A percentile compares a stretch with the other conserved stretches of the same genome.
Evolutionary conservation across 2,113 vertebrate species (phyloP).

Genomic region (Rhizomys pruinosus): DNA sequence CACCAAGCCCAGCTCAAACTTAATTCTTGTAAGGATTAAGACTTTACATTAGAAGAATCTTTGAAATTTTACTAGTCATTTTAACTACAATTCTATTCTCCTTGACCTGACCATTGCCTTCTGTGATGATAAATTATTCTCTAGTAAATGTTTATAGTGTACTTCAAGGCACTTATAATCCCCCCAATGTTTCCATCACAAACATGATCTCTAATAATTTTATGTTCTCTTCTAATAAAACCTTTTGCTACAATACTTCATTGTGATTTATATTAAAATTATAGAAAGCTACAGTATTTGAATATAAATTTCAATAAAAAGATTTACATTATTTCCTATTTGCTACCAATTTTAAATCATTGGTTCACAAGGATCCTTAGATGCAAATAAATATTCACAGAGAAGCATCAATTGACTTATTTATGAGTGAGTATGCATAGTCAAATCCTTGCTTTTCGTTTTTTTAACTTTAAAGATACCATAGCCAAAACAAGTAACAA

Average conservation of each 20-base stretch:
- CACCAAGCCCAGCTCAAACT: too few relatives aligned
- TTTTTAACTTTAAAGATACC: conserved; percentile 49
- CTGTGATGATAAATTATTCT: background rate
- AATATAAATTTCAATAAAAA: background rate
- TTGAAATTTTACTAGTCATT: background rate
- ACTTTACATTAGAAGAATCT: background rate
- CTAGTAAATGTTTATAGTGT: background rate
- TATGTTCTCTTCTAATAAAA: background rate
- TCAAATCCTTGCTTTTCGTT: conserved; percentile 20
- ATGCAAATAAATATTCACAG: conserved; percentile 5
- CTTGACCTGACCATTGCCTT: background rate
- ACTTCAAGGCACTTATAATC: background rate
- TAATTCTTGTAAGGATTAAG: background rate
- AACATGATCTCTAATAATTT: background rate
- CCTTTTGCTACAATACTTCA: background rate
- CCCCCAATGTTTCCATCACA: background rate
- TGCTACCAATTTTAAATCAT: conserved; percentile 3
- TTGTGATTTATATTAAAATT: background rate
- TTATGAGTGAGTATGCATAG: background rate
- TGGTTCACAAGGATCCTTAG: background rate
- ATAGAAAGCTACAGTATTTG: background rate
- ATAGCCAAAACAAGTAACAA: background rate
- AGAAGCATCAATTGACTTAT: background rate
- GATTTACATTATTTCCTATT: background rate
- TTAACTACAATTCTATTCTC: background rate